Evolutionary conservation across 2,797 vertebrate genomes (phyloP).

Genomic region (Cephalopachus bancanus): DNA sequence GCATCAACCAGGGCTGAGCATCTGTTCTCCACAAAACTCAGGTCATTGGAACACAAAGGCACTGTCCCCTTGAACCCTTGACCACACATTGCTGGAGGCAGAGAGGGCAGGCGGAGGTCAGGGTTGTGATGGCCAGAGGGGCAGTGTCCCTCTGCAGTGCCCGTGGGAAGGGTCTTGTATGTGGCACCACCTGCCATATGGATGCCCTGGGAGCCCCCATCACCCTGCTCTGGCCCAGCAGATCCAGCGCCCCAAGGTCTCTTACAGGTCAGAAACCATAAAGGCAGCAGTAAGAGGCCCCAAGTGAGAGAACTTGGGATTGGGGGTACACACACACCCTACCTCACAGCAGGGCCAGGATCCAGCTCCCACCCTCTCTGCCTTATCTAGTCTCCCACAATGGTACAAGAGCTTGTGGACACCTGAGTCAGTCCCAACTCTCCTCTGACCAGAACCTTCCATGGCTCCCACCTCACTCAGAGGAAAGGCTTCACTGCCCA

Average conservation of each 20-base stretch:
- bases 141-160: background rate
- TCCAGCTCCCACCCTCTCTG: accelerated
- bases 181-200: background rate
- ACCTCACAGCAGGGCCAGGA: background rate
- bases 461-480: background rate
- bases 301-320: background rate
- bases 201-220: background rate
- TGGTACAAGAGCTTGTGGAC: background rate
- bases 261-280: background rate
- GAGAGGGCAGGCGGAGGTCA: too few relatives aligned
- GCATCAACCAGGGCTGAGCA: background rate
- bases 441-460: background rate
- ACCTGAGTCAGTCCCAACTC: background rate
- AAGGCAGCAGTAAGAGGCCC: background rate
- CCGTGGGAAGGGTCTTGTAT: background rate
- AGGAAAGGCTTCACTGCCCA: background rate
- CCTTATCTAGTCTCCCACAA: background rate
- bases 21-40: background rate
- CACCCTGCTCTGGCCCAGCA: background rate
- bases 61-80: background rate
- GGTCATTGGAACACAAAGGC: background rate
- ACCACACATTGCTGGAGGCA: background rate
- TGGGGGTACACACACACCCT: background rate
- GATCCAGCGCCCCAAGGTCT: background rate
- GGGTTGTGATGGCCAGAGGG: background rate